Evolutionary conservation across 2,888 invertebrate species (phyloP).

Genomic region (Drosophila algonquin): DNA sequence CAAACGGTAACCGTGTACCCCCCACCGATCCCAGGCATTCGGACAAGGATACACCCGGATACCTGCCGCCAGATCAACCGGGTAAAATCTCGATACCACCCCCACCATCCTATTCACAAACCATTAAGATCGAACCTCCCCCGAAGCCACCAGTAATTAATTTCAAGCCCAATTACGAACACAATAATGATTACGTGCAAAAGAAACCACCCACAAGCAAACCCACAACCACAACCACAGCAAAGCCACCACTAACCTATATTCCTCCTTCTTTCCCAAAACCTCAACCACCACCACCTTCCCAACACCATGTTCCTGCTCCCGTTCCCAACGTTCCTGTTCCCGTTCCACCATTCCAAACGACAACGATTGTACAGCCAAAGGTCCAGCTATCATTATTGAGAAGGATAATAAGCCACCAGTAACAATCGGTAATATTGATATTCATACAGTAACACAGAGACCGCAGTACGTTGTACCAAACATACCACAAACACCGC

Average conservation of each 20-base stretch:
- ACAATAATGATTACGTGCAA: conserved; percentile 70
- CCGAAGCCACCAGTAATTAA: conserved; percentile 47
- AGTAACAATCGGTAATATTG: conserved; percentile 73
- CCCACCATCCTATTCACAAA: conserved; percentile 64
- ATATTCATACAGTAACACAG: conserved; percentile 64
- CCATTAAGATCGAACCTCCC: conserved; percentile 62
- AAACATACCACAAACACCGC: conserved; percentile 53
- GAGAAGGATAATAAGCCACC: conserved; percentile 70
- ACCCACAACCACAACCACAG: conserved; percentile 64
- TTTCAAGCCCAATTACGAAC: conserved; percentile 74
- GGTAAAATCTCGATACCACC: conserved; percentile 84
- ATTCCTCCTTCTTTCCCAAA: conserved; percentile 80
- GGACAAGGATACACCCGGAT: conserved; percentile 78
- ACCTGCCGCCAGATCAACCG: conserved; percentile 84
- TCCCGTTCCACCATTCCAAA: conserved; percentile 61
- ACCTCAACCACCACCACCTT: conserved; percentile 56
- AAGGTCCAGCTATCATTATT: conserved; percentile 78
- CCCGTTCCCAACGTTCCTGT: conserved; percentile 55
- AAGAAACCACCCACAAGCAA: conserved; percentile 58
- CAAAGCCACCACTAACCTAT: conserved; percentile 77
- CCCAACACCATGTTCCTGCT: conserved; percentile 67
- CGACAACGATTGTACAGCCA: conserved; percentile 60
- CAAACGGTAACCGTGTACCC: conserved; percentile 23
- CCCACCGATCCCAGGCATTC: conserved; percentile 78
- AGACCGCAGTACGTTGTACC: not conserved